phyloP scores from a whole-genome alignment of 2,797 vertebrate genomes.

The Phrynocephalus guinanensis region DNA sequence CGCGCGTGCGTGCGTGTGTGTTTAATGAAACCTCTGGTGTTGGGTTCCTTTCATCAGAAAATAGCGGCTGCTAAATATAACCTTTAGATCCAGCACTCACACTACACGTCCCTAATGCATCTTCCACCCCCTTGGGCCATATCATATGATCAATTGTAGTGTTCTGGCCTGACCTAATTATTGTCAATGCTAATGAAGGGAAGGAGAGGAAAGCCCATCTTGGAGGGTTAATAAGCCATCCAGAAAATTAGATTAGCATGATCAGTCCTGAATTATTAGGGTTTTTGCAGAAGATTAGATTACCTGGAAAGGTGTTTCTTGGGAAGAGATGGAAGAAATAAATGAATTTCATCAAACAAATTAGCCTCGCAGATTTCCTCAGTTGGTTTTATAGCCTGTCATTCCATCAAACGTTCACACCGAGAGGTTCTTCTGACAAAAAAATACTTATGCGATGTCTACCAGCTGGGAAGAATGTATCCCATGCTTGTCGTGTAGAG shows the following conservation, averaged over 20 bases:
- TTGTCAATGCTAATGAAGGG: conserved; percentile 74
- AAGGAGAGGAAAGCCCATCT: conserved; percentile 76
- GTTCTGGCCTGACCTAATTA: conserved; percentile 76
- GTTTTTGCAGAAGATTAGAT: conserved; percentile 73
- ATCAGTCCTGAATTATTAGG: conserved; percentile 77
- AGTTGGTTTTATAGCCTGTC: conserved; percentile 52
- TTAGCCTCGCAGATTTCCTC: conserved; percentile 56
- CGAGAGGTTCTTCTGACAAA: conserved; percentile 54
- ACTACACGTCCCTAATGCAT: conserved; percentile 61
- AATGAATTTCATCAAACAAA: conserved; percentile 46
- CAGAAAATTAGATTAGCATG: conserved; percentile 78
- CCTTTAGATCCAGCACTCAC: conserved; percentile 46
- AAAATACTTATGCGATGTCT: conserved; percentile 52
- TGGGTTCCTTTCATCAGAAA: conserved; percentile 58
- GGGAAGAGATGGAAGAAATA: conserved; percentile 51
- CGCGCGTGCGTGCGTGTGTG: too few species aligned
- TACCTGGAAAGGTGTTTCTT: conserved; percentile 72
- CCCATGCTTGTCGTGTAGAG: background rate
- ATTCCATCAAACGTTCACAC: conserved; percentile 45
- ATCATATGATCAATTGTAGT: conserved; percentile 72
- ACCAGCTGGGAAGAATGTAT: background rate
- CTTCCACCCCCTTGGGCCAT: conserved; percentile 58
- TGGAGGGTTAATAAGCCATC: conserved; percentile 79
- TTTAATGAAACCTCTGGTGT: conserved; percentile 39
- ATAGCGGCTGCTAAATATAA: conserved; percentile 57